Percentiles rank a stretch among this genome's conserved stretches.
Evolutionary conservation across 2,113 vertebrate species (phyloP).

Genomic region (Choloepus hoffmanni): DNA sequence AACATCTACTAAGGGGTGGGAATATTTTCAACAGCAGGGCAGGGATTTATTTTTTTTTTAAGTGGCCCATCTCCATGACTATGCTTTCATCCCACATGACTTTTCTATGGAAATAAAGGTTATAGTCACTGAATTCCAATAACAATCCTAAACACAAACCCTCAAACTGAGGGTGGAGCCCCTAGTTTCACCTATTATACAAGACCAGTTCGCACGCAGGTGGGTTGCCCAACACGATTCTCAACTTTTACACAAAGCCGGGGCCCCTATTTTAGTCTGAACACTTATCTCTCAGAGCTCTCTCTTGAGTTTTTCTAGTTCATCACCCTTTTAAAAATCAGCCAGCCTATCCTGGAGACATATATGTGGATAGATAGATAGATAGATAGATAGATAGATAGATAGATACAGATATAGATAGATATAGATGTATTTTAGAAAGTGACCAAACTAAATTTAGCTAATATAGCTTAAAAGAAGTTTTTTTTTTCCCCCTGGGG

Average conservation of each 20-base stretch:
- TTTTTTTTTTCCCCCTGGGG: not conserved
- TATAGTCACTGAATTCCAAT: not conserved
- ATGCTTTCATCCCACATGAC: not conserved
- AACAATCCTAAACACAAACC: not conserved
- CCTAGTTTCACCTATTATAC: not conserved
- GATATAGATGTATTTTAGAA: not conserved
- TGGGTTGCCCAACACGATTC: not conserved
- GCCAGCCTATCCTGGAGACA: not conserved
- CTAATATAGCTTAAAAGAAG: constrained; percentile 61
- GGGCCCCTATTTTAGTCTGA: not conserved
- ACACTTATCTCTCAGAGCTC: not conserved
- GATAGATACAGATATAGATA: not conserved
- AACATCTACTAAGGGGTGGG: not conserved
- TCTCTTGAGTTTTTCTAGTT: not conserved
- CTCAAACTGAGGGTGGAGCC: not conserved
- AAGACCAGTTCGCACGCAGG: not conserved
- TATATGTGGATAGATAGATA: not conserved
- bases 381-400: not conserved
- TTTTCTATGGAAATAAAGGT: not conserved
- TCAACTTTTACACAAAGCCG: not conserved
- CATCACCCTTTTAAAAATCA: constrained; percentile 13
- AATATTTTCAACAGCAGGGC: not conserved
- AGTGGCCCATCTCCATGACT: not conserved
- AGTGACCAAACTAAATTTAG: constrained; percentile 68
- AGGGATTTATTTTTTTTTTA: not conserved